Evolutionary conservation across 2,797 vertebrate species (phyloP), one percentile per base, ranked within the genome.

Genomic region (Hydrophis major): DNA sequence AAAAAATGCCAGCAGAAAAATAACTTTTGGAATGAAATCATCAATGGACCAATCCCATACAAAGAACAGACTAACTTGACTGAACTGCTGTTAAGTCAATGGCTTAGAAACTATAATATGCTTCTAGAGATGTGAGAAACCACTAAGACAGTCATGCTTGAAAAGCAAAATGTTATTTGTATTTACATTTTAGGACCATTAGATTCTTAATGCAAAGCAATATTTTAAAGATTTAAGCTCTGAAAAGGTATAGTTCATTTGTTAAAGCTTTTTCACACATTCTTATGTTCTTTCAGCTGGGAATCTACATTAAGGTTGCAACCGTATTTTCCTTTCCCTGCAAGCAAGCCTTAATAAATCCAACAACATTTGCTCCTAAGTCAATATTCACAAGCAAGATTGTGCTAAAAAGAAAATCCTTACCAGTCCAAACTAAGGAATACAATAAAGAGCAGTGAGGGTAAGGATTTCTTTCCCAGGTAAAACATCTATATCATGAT

Each of bases 21-120:
- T 59, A 95, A 63, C 42, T 87, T 93, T 37, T 90, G 87, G 93
- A 86, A 93, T n/a, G 94, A 96, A 96, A 88, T 37, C 22, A 95
- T 95, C 92, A 60, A 63, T 96, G 92, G 96, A 96, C 94, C 96
- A 96, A 97, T 92, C 93, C 28, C 93, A 94, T 93, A 95, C 95
- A 97, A 88, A n/a, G 57, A 94, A 93, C 0, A 96, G 96, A 97
- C 96, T 97, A 97, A 96, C 90, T n/a, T 96, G 94, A 98, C 89
- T 95, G 94, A 97, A 96, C 94, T 95, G 95, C 93, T 95, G 93
- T 91, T 83, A 96, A 96, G 92, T 96, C 94, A 97, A 91, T 95
- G 94, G 94, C 93, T 95, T 97, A 94, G 96, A 96, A 97, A 90
- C 27, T 97, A 18, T 95, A 97, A 97, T 96, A 97, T 92, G 93